Evolutionary conservation across 2,888 invertebrate species (phyloP).

Genomic region (Pandemis cinnamomeana): DNA sequence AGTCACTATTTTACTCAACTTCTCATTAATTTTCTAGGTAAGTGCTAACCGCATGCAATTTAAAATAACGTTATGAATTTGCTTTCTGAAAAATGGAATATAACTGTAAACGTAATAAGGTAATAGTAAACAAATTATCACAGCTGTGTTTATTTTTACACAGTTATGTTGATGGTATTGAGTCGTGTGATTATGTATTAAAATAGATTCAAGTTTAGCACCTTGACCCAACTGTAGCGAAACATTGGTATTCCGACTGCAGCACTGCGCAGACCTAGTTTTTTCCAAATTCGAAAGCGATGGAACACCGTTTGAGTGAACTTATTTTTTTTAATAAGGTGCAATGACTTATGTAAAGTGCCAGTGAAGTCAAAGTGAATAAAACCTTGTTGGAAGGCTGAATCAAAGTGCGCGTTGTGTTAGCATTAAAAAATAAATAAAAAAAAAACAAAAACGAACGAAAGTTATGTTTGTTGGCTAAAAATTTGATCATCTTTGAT

Average conservation of each 20-base stretch:
- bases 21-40: constrained; percentile 58
- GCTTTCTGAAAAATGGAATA: constrained; percentile 57
- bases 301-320: constrained; percentile 5
- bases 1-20: constrained; percentile 51
- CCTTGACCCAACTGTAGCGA: constrained; percentile 68
- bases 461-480: background rate
- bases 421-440: background rate
- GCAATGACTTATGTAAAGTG: constrained; percentile 21
- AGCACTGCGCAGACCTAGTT: constrained; percentile 61
- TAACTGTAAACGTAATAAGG: constrained; percentile 44
- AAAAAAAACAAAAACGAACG: background rate
- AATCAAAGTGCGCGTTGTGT: constrained; percentile 4
- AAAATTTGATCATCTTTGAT: background rate
- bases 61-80: constrained; percentile 42
- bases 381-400: constrained; percentile 7
- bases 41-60: constrained; percentile 51
- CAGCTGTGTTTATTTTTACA: constrained; percentile 28
- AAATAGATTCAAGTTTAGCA: constrained; percentile 44
- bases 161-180: constrained; percentile 13
- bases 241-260: constrained; percentile 61
- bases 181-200: constrained; percentile 28
- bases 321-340: constrained; percentile 15
- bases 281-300: constrained; percentile 45
- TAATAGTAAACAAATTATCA: constrained; percentile 23
- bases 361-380: constrained; percentile 22